phyloP scores from a whole-genome alignment of 2,888 invertebrate genomes.

The Trichopoda pennipes region DNA sequence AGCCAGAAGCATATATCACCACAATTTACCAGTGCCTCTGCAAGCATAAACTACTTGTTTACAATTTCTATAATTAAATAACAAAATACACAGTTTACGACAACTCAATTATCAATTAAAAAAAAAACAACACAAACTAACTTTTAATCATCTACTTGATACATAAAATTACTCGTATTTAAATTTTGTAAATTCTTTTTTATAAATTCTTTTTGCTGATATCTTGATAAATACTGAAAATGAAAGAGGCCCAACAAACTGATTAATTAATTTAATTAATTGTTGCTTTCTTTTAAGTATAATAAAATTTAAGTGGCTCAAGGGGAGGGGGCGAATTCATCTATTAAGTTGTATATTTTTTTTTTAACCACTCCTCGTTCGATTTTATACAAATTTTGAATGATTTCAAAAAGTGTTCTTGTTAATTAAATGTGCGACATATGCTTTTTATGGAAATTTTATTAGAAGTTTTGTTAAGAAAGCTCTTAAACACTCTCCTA shows the following conservation, averaged over 20 bases:
- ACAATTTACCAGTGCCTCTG: constrained; percentile 21
- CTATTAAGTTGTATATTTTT: too few relatives aligned
- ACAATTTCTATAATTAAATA: not conserved
- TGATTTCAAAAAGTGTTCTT: too few relatives aligned
- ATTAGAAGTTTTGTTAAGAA: too few relatives aligned
- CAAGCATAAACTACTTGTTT: not conserved
- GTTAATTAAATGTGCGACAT: too few relatives aligned
- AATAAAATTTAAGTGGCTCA: constrained; percentile 10
- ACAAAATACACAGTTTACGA: not conserved
- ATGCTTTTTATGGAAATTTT: too few relatives aligned
- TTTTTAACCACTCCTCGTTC: too few relatives aligned
- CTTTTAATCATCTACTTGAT: not conserved
- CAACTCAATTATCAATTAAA: not conserved
- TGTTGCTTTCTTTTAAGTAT: not conserved
- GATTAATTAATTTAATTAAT: constrained; percentile 26
- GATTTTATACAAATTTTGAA: too few relatives aligned
- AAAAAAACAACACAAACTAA: too few relatives aligned
- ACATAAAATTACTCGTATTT: constrained; percentile 14
- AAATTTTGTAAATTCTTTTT: too few relatives aligned
- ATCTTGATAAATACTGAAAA: constrained; percentile 1
- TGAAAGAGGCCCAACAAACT: not conserved
- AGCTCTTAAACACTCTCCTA: too few relatives aligned
- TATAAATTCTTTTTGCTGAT: not conserved
- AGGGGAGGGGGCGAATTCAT: not conserved
- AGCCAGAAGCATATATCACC: constrained; percentile 4